Base-by-base conservation (phyloP, 1,140 invertebrate genomes). In the Uloborus diversus region DNA sequence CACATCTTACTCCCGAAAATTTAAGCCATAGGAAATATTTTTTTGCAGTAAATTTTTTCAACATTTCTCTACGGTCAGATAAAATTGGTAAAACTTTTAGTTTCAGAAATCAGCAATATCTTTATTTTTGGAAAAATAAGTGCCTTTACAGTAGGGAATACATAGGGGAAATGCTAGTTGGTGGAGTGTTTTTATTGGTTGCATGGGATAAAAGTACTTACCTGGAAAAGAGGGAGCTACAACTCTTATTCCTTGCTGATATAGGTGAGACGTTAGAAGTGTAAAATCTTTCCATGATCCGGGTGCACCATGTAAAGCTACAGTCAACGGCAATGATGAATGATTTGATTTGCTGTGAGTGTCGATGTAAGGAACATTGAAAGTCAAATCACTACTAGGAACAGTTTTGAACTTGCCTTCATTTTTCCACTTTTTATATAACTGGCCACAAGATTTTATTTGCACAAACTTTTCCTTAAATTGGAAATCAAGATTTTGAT, bases 271-370 rank as follows among this genome's bases (percentile, higher is more conserved):
- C n/a, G 79, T 66, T 51, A 82, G 59, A n/a, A 14, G 56, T 17
- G 25, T 23, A 78, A 73, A 83, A 64, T 83, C 82, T 30, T 71
- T 37, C 37, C 71, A 81, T 7, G 79, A 73, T 27, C 82, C 82
- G 23, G 82, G 82, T 17, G 82, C 81, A 27, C 82, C 82, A 71
- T 83, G 82, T 17, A 83, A 35, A 4, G 49, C 57, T 13, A 83
- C 25, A 27, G 81, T 47, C 17, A 53, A n/a, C 4, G 69, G 30
- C 2, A 25, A 3, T 20, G 64, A 33, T n/a, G 14, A 5, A 14
- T 13, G 35, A 61, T 73, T 66, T 11, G 30, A 30, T 23, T 56
- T 5, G 4, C 23, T 42, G 1, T n/a, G 4, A 27, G 53, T 82
- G 59, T 83, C 82, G 17, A 71, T 56, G 70, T 82, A 83, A 25